Percentiles rank a stretch among this genome's conserved stretches.
Conservation (phyloP, 2,888 invertebrate species). For the Mimumesa dahlbomi region DNA sequence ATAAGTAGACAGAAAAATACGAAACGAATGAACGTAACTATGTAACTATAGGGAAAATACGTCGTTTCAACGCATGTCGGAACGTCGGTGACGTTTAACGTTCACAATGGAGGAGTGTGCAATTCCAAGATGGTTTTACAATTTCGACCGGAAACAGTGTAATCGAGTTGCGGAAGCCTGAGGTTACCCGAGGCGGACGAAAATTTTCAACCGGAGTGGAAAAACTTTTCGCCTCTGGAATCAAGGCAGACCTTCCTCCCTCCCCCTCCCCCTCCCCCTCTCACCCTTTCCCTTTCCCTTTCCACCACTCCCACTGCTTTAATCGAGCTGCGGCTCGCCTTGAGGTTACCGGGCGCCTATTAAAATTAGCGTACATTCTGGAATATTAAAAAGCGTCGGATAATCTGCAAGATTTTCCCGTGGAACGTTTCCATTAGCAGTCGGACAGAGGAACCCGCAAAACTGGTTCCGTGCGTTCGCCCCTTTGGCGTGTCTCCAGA, state of each 20-base stretch:
- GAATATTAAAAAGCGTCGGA: constrained; percentile 54
- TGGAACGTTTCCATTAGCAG: constrained; percentile 54
- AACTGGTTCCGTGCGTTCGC: constrained; percentile 27
- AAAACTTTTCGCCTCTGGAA: constrained; percentile 5
- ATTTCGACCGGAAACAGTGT: background rate
- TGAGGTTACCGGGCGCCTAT: constrained; percentile 22
- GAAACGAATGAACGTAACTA: background rate
- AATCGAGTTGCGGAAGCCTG: constrained; percentile 29
- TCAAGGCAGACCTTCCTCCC: constrained; percentile 9
- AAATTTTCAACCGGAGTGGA: constrained; percentile 24
- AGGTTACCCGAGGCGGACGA: constrained; percentile 8
- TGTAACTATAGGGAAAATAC: too few relatives aligned
- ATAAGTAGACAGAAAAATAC: background rate
- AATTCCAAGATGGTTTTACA: constrained; percentile 9
- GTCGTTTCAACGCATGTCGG: too few relatives aligned
- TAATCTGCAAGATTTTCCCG: constrained; percentile 29
- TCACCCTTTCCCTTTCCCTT: too few relatives aligned
- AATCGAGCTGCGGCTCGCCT: constrained; percentile 23
- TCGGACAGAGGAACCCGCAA: constrained; percentile 35
- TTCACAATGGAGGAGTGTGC: background rate
- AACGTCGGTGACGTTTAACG: background rate
- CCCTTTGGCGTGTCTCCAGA: constrained; percentile 53
- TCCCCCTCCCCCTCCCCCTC: too few relatives aligned
- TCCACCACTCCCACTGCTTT: too few relatives aligned
- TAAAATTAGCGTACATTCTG: constrained; percentile 55